phyloP scores from a whole-genome alignment of 2,797 vertebrate genomes.

The Petrocephalus schoutedeni region DNA sequence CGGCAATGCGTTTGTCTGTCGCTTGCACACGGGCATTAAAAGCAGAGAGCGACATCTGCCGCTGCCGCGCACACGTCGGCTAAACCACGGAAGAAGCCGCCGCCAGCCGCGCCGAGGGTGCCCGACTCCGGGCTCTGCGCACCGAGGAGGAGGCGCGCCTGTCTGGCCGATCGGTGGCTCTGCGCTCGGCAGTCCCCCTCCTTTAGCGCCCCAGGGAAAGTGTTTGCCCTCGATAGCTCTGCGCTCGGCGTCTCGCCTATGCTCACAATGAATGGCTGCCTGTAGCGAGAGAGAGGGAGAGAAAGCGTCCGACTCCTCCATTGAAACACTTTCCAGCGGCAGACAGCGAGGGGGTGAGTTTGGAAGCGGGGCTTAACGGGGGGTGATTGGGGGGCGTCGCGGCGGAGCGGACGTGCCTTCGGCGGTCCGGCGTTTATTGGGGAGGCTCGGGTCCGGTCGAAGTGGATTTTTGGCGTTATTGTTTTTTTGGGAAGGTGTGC shows the following conservation, averaged over 20 bases:
- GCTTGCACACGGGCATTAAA: not conserved
- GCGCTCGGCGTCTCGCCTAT: constrained; percentile 61
- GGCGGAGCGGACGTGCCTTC: not conserved
- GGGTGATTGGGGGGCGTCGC: not conserved
- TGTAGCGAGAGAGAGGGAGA: constrained; percentile 65
- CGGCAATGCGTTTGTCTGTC: constrained; percentile 26
- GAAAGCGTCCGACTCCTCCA: constrained; percentile 49
- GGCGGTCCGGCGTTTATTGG: constrained; percentile 27
- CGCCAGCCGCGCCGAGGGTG: not conserved
- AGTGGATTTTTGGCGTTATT: constrained; percentile 40
- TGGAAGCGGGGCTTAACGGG: constrained; percentile 43
- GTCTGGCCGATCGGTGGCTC: not conserved
- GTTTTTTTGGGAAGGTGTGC: constrained; percentile 53
- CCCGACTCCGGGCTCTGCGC: not conserved
- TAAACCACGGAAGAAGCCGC: not conserved
- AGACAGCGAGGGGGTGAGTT: constrained; percentile 60
- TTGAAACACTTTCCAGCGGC: constrained; percentile 55
- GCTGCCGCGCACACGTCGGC: not conserved
- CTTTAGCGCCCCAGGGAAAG: constrained; percentile 23
- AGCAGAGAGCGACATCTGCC: not conserved
- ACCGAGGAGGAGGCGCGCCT: not conserved
- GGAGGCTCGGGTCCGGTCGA: constrained; percentile 29
- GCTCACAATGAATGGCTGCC: constrained; percentile 80
- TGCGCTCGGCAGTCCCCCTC: not conserved
- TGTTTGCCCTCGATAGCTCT: constrained; percentile 59